These are phyloP conservation scores for Lanistes nyassanus DNA, from an alignment of 1,140 invertebrate genomes.

Conservation along the genomic window DNA sequence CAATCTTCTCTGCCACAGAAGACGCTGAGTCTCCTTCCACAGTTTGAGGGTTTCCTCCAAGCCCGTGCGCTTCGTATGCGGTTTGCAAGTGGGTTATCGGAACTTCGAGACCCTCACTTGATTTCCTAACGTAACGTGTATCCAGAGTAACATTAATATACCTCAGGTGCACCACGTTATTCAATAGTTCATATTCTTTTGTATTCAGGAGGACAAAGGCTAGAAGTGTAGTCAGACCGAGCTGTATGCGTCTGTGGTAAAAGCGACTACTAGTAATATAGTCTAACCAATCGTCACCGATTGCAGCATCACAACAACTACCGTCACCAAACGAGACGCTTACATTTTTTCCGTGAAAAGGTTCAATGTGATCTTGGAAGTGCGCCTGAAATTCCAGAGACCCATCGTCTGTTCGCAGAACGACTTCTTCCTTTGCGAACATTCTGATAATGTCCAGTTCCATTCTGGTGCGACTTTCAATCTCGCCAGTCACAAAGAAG, in stretches of 20 bases:
- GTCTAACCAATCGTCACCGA: not conserved
- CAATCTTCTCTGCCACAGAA: not conserved
- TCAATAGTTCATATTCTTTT: not conserved
- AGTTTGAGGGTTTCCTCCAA: not conserved
- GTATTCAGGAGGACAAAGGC: not conserved
- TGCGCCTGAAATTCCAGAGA: no score
- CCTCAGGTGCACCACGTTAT: not conserved
- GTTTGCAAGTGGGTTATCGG: not conserved
- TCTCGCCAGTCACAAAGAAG: no score
- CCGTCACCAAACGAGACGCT: not conserved
- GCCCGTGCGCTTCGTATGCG: not conserved
- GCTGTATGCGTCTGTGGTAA: not conserved
- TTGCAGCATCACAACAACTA: not conserved
- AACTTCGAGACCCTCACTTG: not conserved
- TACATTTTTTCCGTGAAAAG: not conserved
- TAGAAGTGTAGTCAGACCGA: not conserved
- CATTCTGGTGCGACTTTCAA: no score
- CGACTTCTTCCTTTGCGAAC: no score
- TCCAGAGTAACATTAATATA: constrained; percentile 7
- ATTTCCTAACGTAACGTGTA: not conserved
- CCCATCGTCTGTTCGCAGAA: no score
- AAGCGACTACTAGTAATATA: not conserved
- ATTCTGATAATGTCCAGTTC: no score
- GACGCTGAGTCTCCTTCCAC: not conserved
- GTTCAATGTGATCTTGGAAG: not conserved